A percentile compares a stretch with the other conserved stretches of the same genome.
These are phyloP conservation scores for Euleptes europaea DNA, from an alignment of 2,113 vertebrate genomes.

Conservation along the genomic window DNA sequence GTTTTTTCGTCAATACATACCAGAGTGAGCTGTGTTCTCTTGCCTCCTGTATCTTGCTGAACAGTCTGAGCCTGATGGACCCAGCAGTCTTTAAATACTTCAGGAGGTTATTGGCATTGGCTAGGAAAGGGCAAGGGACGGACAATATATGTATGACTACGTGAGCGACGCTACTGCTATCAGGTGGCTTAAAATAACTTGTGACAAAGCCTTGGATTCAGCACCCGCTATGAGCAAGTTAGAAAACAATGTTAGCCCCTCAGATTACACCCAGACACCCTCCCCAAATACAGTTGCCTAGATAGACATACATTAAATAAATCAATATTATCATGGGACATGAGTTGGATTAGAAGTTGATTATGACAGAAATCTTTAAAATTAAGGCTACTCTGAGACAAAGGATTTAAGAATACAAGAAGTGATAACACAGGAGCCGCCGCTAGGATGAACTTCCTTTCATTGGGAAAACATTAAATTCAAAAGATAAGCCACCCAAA, in stretches of 20 bases:
- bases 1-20: neutral
- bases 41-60: neutral
- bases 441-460: neutral
- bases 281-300: constrained; percentile 9
- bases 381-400: neutral
- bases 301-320: constrained; percentile 25
- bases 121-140: constrained; percentile 60
- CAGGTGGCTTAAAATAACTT: constrained; percentile 77
- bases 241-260: constrained; percentile 68
- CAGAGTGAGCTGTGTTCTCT: fast-evolving
- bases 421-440: neutral
- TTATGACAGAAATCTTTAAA: constrained; percentile 9
- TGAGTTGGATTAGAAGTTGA: neutral
- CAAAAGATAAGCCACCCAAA: neutral
- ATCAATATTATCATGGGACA: neutral
- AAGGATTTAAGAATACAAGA: neutral
- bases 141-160: constrained; percentile 35
- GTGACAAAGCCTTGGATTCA: constrained; percentile 75
- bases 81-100: constrained; percentile 66
- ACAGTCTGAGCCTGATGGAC: neutral
- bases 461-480: neutral
- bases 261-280: constrained; percentile 45
- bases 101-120: constrained; percentile 26
- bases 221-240: constrained; percentile 64
- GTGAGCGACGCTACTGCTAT: constrained; percentile 76